Percentiles rank a stretch among this genome's conserved stretches.
phyloP scores from a whole-genome alignment of 2,888 invertebrate species.

The Pantelozetes paolii region DNA sequence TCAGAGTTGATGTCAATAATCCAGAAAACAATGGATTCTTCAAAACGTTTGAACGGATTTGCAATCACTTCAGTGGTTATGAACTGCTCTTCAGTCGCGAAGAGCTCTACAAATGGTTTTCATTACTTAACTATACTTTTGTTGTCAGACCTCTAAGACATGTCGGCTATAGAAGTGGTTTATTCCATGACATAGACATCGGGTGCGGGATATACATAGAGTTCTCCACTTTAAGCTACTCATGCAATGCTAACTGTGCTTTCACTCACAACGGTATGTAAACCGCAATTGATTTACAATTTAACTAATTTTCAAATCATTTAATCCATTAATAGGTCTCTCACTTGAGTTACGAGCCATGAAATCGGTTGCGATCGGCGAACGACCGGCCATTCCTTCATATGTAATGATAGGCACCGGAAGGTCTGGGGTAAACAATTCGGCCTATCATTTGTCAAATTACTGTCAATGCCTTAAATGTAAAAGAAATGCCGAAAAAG shows the following conservation, averaged over 20 bases:
- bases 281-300: neutral
- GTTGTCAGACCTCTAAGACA: no score
- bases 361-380: neutral
- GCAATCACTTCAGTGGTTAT: neutral
- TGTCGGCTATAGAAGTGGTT: no score
- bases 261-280: neutral
- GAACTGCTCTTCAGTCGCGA: neutral
- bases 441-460: no score
- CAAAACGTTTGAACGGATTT: neutral
- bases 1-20: neutral
- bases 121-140: neutral
- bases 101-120: neutral
- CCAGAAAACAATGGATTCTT: neutral
- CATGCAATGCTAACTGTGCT: neutral
- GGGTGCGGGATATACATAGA: neutral
- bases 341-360: neutral
- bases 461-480: no score
- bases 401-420: no score
- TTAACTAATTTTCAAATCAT: neutral
- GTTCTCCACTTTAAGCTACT: neutral
- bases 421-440: no score
- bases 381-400: neutral
- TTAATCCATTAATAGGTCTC: neutral
- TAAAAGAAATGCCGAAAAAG: no score
- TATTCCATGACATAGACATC: no score